phyloP scores from a whole-genome alignment of 30 jellyfish, hydroid and myxozoan species.

The Turritopsis rubra region DNA sequence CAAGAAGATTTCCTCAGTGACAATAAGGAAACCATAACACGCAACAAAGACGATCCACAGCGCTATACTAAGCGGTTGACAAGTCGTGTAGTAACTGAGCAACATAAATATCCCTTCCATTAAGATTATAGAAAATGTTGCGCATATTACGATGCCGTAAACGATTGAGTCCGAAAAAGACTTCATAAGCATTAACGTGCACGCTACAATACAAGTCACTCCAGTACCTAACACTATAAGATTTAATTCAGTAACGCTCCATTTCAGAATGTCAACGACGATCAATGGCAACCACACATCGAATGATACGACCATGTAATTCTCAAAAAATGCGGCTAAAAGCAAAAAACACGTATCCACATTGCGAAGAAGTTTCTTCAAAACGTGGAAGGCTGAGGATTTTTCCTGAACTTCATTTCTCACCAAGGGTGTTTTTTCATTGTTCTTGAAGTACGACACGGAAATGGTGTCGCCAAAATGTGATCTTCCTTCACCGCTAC shows the following conservation, averaged over 20 bases:
- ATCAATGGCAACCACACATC: slow-evolving; percentile 1
- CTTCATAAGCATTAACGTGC: not conserved
- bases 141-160: not conserved
- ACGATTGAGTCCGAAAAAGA: not conserved
- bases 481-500: not conserved
- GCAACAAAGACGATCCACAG: not conserved
- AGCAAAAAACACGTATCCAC: not conserved
- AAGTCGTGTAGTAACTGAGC: slow-evolving; percentile 2
- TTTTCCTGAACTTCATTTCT: not conserved
- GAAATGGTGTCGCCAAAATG: not conserved
- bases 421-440: not conserved
- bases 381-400: not conserved
- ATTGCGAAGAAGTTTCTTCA: not conserved
- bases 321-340: not conserved
- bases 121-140: not conserved
- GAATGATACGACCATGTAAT: not conserved
- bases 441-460: not conserved
- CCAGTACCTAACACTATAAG: not conserved
- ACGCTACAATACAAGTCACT: not conserved
- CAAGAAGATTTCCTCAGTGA: not conserved
- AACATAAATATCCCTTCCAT: not conserved
- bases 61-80: not conserved
- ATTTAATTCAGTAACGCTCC: not conserved
- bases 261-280: not conserved
- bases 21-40: not conserved